Evolutionary conservation across 2,888 invertebrate genomes (phyloP), one percentile per base, ranked within the genome.

Genomic region (Dynastes maya): DNA sequence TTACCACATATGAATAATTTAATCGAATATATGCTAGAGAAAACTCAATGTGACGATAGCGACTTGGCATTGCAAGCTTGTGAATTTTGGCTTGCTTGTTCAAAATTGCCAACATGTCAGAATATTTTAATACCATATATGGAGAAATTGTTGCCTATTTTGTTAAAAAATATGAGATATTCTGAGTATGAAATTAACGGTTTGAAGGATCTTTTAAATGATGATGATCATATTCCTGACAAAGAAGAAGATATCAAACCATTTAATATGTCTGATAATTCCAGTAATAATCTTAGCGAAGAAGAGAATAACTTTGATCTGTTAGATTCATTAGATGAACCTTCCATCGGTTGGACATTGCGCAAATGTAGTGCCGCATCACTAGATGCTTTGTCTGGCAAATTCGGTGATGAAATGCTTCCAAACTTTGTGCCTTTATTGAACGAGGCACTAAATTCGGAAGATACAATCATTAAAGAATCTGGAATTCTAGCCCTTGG

Each of bases 321-420:
- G 29, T 90, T 96, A 13, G 87, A 86, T 68, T 86, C 86, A 53
- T 84, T 87, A 75, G 87, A 87, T 76, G 88, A 82, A 85, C 92
- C 86, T 53, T 87, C 87, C 75, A 86, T 88, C 67, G 88, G 88
- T 88, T 99, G 99, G 99, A 99, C 98, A 90, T 91, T 99, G 84
- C 93, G 98, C 85, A 98, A 99, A 90, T 99, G 99, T 88, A 98
- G 98, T 84, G 99, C 99, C 0, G 99, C 99, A 40, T 98, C 98
- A 0, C 91, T 99, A 77, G 99, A 99, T 90, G 97, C 98, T 71
- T 89, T 99, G 77, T 98, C 99, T 58, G 96, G 97, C 88, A 98
- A 99, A 76, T 99, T 99, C 88, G 94, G 95, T 45, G 98, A 98
- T 80, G 97, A 98, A 81, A 92, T 99, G 80, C 91, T 99, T 84